Base-by-base conservation (phyloP, 1,140 invertebrate species). In the Galleria mellonella region DNA sequence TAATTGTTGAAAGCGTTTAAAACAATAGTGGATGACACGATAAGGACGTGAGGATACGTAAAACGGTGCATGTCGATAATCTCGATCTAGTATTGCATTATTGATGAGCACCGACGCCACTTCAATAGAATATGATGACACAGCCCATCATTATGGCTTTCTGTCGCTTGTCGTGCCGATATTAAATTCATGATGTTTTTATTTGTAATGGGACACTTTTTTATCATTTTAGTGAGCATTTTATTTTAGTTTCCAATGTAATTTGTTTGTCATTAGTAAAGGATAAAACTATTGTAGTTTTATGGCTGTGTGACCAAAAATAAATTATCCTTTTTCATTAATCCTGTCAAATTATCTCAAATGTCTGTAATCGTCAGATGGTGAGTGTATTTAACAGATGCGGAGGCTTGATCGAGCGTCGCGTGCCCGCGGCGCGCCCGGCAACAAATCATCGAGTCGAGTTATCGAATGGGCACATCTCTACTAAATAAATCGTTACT, bases 61-160 rank as follows among this genome's bases (percentile, higher is more conserved):
- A 63, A 75, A 66, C 53, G 46, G 58, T 76, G 75, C 78, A 83
- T 83, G 75, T 78, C 56, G 69, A 75, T 78, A 72, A 81, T 79
- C 72, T 69, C 58, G 49, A 61, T 70, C 47, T 36, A 41, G n/a
- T n/a, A n/a, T 39, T 79, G 77, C 68, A 83, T 82, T 82, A 81
- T 76, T 83, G 68, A 83, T 60, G 70, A 72, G 52, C 2, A 36
- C 14, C 47, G 59, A 51, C 56, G 52, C 50, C 59, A 51, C 56
- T 70, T 62, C 68, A 56, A 78, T 72, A 69, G 67, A 69, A 71
- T 69, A 72, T 76, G 74, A 78, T 79, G 75, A 65, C 68, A 81
- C 73, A 74, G 66, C 68, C 64, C 62, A 75, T n/a, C n/a, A n/a
- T 62, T 61, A 70, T 40, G 58, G 55, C 56, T 56, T 54, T 55